Evolutionary conservation across 2,113 vertebrate species (phyloP).

Genomic region (Aegithalos caudatus): DNA sequence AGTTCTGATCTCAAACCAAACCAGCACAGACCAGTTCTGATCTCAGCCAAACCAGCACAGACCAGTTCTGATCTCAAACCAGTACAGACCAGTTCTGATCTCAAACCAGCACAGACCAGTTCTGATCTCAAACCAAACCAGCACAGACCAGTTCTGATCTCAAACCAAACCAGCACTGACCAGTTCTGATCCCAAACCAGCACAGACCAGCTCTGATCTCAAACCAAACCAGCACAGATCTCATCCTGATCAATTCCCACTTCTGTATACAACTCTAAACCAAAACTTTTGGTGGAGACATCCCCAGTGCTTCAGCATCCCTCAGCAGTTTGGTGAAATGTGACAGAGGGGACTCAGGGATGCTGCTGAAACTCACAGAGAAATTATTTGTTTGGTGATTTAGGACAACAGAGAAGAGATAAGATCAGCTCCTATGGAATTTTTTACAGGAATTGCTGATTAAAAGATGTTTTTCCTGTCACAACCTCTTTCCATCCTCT

Average conservation of each 20-base stretch:
- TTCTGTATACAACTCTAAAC: rapidly evolving
- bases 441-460: background rate
- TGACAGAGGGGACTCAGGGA: background rate
- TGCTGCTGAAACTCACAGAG: background rate
- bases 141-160: too few species aligned
- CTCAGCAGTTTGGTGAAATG: background rate
- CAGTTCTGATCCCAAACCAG: background rate
- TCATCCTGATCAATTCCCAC: background rate
- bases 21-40: too few species aligned
- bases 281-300: rapidly evolving
- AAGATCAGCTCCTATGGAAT: background rate
- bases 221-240: background rate
- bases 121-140: too few species aligned
- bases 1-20: too few species aligned
- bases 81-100: too few species aligned
- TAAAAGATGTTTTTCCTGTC: background rate
- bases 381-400: background rate
- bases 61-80: too few species aligned
- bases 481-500: background rate
- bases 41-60: too few species aligned
- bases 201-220: background rate
- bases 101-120: too few species aligned
- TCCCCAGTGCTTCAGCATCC: background rate
- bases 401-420: background rate
- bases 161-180: too few species aligned